Evolutionary conservation across 1,140 invertebrate species (phyloP).

Genomic region (Papilio machaon): DNA sequence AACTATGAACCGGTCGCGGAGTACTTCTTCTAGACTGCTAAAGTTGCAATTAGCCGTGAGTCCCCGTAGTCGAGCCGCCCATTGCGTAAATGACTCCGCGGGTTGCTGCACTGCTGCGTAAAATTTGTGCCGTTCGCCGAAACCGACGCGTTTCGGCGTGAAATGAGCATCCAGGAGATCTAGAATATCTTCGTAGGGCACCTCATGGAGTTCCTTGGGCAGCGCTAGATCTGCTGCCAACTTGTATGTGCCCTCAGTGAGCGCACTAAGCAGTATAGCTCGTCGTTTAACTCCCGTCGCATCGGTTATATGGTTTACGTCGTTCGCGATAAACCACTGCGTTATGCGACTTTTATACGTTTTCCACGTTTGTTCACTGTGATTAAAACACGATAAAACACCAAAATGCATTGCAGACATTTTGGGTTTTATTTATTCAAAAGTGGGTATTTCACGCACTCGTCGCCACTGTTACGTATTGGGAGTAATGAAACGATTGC

Average conservation of each 20-base stretch:
- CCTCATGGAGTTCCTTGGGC: conserved; percentile 50
- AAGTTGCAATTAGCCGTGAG: background rate
- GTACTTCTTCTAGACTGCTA: background rate
- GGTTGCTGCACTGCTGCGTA: background rate
- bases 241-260: conserved; percentile 45
- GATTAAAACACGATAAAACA: no score
- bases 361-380: conserved; percentile 20
- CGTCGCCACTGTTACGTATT: no score
- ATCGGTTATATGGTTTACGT: background rate
- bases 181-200: conserved; percentile 44
- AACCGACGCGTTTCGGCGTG: no score
- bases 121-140: no score
- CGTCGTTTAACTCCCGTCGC: conserved; percentile 28
- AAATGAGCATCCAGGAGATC: conserved; percentile 43
- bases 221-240: conserved; percentile 48
- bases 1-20: background rate
- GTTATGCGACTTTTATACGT: background rate
- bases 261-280: conserved; percentile 46
- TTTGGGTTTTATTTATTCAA: no score
- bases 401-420: no score
- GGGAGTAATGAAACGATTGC: no score
- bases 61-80: conserved; percentile 39
- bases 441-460: no score
- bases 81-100: conserved; percentile 40
- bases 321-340: conserved; percentile 38